These are phyloP conservation scores for Ploceus nigricollis DNA, from an alignment of 2,113 vertebrate species.

Conservation along the genomic window DNA sequence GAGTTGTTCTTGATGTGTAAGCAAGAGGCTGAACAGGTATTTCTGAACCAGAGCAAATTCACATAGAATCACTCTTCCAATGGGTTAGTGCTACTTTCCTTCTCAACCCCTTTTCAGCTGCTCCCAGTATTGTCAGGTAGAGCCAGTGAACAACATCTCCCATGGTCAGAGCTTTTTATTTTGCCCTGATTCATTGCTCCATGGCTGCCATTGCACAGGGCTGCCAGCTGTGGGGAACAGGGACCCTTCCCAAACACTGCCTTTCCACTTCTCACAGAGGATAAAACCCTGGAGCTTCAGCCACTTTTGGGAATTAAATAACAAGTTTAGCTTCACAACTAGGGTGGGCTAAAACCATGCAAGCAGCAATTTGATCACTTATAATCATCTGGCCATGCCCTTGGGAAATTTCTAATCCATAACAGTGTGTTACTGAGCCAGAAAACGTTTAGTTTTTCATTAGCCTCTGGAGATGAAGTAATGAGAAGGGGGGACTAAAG, in stretches of 20 bases:
- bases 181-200: neutral
- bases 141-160: neutral
- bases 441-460: neutral
- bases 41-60: neutral
- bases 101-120: neutral
- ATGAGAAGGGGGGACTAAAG: neutral
- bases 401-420: neutral
- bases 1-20: neutral
- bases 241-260: neutral
- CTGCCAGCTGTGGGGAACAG: fast-evolving
- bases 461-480: neutral
- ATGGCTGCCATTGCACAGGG: neutral
- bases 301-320: neutral
- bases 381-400: neutral
- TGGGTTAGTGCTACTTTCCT: neutral
- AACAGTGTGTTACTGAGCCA: neutral
- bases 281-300: neutral
- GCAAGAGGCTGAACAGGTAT: fast-evolving
- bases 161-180: neutral
- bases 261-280: neutral
- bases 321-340: neutral
- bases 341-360: neutral
- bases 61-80: neutral
- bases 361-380: neutral
- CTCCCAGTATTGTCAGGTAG: neutral